Conservation (phyloP, 2,888 invertebrate genomes). For the Scaptomyza cyrtandrae region DNA sequence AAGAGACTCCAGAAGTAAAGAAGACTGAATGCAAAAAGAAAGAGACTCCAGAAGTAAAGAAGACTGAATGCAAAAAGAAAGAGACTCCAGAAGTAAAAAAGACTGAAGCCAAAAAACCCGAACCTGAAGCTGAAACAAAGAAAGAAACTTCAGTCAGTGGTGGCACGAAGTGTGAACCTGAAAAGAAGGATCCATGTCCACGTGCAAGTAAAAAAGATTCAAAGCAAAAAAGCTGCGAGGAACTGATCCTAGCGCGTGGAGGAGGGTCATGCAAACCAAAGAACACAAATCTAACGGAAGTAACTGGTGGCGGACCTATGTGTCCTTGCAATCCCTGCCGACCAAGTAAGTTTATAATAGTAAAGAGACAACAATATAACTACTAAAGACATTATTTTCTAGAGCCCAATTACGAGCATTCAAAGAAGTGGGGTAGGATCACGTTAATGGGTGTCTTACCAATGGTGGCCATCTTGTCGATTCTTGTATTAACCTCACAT, state of each 20-base stretch:
- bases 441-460: conserved; percentile 43
- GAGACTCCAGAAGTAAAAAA: not conserved
- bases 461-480: conserved; percentile 32
- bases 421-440: conserved; percentile 43
- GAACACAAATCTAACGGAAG: not conserved
- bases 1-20: not conserved
- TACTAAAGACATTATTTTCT: not conserved
- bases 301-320: conserved; percentile 22
- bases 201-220: not conserved
- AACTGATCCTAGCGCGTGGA: conserved; percentile 26
- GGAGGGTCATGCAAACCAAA: not conserved
- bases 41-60: not conserved
- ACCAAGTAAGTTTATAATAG: conserved; percentile 29
- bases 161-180: conserved; percentile 5
- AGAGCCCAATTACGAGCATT: conserved; percentile 11
- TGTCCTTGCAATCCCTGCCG: conserved; percentile 15
- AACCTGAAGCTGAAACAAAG: conserved; percentile 2
- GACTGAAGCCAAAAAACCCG: not conserved
- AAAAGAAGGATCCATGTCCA: not conserved
- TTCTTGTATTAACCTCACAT: conserved; percentile 32
- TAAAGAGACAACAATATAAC: not conserved
- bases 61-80: conserved; percentile 13
- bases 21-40: conserved; percentile 14
- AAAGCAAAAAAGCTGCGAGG: conserved; percentile 22
- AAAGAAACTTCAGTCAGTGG: conserved; percentile 18